phyloP scores from a whole-genome alignment of 1,140 invertebrate species.

The Bombus soroeensis region DNA sequence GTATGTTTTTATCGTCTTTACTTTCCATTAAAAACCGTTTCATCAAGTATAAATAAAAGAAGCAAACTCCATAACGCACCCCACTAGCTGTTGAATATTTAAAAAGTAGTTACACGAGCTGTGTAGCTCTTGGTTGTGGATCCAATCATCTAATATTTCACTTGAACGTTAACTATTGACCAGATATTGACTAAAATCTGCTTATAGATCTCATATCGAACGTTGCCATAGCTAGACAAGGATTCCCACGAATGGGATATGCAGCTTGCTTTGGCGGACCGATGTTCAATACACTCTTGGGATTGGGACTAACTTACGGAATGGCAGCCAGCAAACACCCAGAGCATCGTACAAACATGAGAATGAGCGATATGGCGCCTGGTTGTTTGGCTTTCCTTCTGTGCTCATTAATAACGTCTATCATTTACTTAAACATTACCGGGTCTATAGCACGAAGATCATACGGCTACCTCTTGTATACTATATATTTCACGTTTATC shows the following conservation, averaged over 20 bases:
- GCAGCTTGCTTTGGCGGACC: conserved; percentile 89
- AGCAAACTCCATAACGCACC: background rate
- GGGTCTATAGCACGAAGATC: conserved; percentile 71
- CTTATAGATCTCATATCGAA: conserved; percentile 87
- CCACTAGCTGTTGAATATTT: background rate
- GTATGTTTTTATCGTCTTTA: background rate
- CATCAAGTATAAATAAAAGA: conserved; percentile 17
- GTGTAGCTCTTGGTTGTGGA: no score
- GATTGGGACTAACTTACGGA: conserved; percentile 76
- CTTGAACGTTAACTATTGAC: no score
- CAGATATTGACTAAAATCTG: background rate
- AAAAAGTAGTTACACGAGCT: background rate
- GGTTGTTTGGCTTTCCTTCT: conserved; percentile 78
- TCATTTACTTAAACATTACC: conserved; percentile 74
- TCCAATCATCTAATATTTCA: no score
- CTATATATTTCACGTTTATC: conserved; percentile 76
- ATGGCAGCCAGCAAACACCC: conserved; percentile 58
- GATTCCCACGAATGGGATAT: conserved; percentile 87
- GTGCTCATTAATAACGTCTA: conserved; percentile 71
- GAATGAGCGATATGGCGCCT: conserved; percentile 77
- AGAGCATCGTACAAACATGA: conserved; percentile 68
- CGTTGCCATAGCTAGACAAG: conserved; percentile 85
- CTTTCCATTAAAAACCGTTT: background rate
- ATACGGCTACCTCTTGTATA: conserved; percentile 76
- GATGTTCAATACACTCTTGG: conserved; percentile 86